Evolutionary conservation across 2,888 invertebrate species (phyloP).

Genomic region (Drosophila leonis): DNA sequence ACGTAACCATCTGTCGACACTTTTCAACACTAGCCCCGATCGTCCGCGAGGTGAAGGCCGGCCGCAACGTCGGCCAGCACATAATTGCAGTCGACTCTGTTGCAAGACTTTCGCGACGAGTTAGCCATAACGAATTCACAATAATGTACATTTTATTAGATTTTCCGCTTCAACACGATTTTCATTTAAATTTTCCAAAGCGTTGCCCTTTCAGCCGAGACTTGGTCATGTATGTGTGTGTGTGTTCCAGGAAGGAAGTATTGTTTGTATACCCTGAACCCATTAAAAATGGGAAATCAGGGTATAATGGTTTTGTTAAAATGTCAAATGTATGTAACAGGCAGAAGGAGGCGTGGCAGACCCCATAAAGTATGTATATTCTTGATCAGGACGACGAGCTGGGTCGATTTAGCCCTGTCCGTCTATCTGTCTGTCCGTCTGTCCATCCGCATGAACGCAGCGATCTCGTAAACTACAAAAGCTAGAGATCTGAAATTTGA

Average conservation of each 20-base stretch:
- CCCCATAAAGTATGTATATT: too few relatives aligned
- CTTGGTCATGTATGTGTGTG: slow-evolving; percentile 14
- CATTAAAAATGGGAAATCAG: too few relatives aligned
- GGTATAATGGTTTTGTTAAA: too few relatives aligned
- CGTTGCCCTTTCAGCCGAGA: slow-evolving; percentile 64
- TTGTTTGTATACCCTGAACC: slow-evolving; percentile 2
- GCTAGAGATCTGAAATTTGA: too few relatives aligned
- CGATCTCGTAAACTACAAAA: too few relatives aligned
- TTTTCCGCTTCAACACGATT: slow-evolving; percentile 76
- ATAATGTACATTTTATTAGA: slow-evolving; percentile 78
- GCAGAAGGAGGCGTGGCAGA: too few relatives aligned
- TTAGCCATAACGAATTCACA: slow-evolving; percentile 74
- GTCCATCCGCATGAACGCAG: too few relatives aligned
- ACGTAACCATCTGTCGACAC: slow-evolving; percentile 66
- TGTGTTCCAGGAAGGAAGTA: slow-evolving; percentile 57
- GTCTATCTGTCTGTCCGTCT: too few relatives aligned
- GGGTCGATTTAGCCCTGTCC: too few relatives aligned
- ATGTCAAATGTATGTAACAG: too few relatives aligned
- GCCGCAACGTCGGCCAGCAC: slow-evolving; percentile 52
- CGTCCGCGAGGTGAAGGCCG: slow-evolving; percentile 73
- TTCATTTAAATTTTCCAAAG: slow-evolving; percentile 70
- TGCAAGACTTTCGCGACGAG: slow-evolving; percentile 23
- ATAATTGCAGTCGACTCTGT: slow-evolving; percentile 56
- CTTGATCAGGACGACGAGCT: too few relatives aligned
- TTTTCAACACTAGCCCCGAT: slow-evolving; percentile 62